Evolutionary conservation across 1,140 invertebrate genomes (phyloP).

Genomic region (Papilio xuthus): DNA sequence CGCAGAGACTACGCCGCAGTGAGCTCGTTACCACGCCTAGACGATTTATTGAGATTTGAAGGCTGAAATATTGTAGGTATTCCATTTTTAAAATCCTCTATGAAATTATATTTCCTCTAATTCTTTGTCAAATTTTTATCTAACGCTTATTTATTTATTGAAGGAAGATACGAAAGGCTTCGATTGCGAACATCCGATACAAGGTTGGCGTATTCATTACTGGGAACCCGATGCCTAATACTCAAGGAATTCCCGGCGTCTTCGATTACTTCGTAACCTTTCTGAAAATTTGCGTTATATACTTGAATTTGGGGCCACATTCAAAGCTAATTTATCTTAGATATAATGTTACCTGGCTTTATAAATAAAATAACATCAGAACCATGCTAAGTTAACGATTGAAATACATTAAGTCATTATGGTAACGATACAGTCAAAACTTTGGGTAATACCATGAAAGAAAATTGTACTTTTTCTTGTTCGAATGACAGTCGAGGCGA

Average conservation of each 20-base stretch:
- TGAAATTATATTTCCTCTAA: slow-evolving; percentile 66
- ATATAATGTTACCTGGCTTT: neutral
- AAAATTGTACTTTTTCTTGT: slow-evolving; percentile 67
- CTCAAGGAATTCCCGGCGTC: slow-evolving; percentile 10
- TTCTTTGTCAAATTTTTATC: slow-evolving; percentile 45
- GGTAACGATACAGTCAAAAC: slow-evolving; percentile 52
- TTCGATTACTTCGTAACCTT: slow-evolving; percentile 8
- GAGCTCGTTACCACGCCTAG: slow-evolving; percentile 81
- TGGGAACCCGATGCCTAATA: slow-evolving; percentile 3
- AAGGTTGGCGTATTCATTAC: slow-evolving; percentile 4
- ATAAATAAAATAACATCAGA: neutral
- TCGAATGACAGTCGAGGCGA: slow-evolving; percentile 59
- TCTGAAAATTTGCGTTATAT: neutral
- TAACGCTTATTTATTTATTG: neutral
- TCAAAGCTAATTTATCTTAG: neutral
- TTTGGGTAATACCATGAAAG: slow-evolving; percentile 68
- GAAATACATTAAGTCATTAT: slow-evolving; percentile 33
- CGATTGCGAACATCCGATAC: slow-evolving; percentile 23
- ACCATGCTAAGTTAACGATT: slow-evolving; percentile 11
- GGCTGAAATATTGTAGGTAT: slow-evolving; percentile 79
- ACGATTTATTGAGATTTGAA: slow-evolving; percentile 82
- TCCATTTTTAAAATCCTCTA: slow-evolving; percentile 78
- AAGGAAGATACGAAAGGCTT: neutral
- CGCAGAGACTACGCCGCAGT: slow-evolving; percentile 79
- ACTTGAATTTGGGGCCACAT: neutral